Base-by-base conservation (phyloP, 2,113 vertebrate genomes). In the Vanacampus margaritifer region DNA sequence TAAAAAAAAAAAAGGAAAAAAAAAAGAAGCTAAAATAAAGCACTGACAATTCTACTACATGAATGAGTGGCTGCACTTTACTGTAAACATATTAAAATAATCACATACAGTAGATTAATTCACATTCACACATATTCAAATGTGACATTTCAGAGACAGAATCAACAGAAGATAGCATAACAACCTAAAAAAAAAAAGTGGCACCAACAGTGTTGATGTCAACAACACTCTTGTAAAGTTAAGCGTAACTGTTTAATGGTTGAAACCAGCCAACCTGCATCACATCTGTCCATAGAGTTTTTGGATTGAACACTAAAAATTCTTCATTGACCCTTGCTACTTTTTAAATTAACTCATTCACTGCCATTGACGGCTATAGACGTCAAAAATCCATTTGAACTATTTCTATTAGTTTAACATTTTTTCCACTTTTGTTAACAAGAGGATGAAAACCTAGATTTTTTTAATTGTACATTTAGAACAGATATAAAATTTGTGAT, bases 221-320 rank as follows among this genome's bases (percentile, higher is more conserved):
- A 56, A 41, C 60, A 63, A 14, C 17, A 64, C 12, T 51, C 28
- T 2, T 61, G 43, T n/a, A 73, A 67, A 26, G 56, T 43, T 16
- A 51, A 65, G 62, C 4, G 72, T 32, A 61, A 45, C 39, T 73
- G 63, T 68, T 79, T 67, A 73, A 72, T 75, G 75, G 83, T 84
- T 89, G 87, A 82, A 83, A 81, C 87, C 89, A 88, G 87, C 83
- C 88, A 89, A 86, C 85, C 78, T 71, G 32, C 64, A 79, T 17
- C 54, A 68, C 66, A n/a, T 23, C 28, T n/a, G 17, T 32, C 13
- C 17, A n/a, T 21, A 35, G 2, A 7, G 17, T 50, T 6, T 5
- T n/a, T n/a, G 23, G 5, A 5, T 41, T 39, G 12, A 56, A 56
- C 23, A 16, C 5, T 6, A 7, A 16, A 28, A 28, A 28, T 28